Percentiles rank a stretch among this genome's conserved stretches.
Evolutionary conservation across 2,797 vertebrate species (phyloP).

Genomic region (Sphenodon punctatus): DNA sequence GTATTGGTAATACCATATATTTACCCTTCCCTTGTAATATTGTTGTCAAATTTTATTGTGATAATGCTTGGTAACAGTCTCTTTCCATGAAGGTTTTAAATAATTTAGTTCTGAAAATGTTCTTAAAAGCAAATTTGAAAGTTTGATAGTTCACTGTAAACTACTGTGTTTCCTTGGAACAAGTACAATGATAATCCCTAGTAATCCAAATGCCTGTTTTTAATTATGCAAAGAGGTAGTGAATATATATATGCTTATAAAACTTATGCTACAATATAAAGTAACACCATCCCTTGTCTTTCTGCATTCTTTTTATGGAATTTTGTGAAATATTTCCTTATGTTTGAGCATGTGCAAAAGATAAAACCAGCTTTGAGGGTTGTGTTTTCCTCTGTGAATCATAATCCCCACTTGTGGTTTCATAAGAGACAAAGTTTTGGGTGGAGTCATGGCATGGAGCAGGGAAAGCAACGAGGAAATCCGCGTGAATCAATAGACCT

Average conservation of each 20-base stretch:
- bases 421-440: not conserved
- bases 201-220: not conserved
- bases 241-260: not conserved
- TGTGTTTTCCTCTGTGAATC: constrained; percentile 40
- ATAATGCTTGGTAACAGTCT: not conserved
- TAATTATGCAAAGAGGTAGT: not conserved
- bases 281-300: not conserved
- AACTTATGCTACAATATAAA: not conserved
- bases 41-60: not conserved
- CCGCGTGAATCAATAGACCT: not conserved
- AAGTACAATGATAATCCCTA: not conserved
- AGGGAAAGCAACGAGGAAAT: not conserved
- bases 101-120: not conserved
- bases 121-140: not conserved
- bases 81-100: not conserved
- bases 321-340: not conserved
- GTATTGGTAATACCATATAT: not conserved
- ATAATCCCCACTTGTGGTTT: not conserved
- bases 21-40: not conserved
- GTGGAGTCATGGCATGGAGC: not conserved
- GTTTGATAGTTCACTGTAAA: not conserved
- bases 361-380: not conserved
- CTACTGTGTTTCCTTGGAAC: not conserved
- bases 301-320: not conserved
- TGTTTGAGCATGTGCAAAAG: not conserved